Evolutionary conservation across 2,113 vertebrate genomes (phyloP).

Genomic region (Grallaria varia): DNA sequence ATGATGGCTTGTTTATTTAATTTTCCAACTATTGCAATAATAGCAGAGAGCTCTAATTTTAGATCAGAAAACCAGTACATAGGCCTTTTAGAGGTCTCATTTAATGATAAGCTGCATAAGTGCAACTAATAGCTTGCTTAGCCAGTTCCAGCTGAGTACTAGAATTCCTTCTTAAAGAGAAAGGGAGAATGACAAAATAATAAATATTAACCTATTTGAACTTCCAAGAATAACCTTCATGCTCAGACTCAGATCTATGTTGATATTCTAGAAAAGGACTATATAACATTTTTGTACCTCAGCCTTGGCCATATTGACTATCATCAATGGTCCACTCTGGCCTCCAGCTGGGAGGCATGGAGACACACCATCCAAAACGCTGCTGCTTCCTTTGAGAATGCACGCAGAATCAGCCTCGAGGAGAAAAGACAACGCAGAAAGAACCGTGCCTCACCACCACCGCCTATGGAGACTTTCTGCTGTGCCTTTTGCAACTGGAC

Average conservation of each 20-base stretch:
- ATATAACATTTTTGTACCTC: not conserved
- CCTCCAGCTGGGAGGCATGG: too few relatives aligned
- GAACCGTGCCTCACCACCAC: too few relatives aligned
- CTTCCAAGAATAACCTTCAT: not conserved
- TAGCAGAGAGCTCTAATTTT: conserved; percentile 54
- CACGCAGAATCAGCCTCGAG: too few relatives aligned
- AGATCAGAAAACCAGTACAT: not conserved
- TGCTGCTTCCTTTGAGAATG: too few relatives aligned
- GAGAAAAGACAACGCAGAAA: too few relatives aligned
- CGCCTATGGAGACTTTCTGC: too few relatives aligned
- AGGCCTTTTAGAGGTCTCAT: not conserved
- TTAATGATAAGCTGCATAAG: not conserved
- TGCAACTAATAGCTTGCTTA: not conserved
- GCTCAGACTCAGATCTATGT: not conserved
- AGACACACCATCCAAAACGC: too few relatives aligned
- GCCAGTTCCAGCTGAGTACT: not conserved
- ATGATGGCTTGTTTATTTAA: conserved; percentile 63
- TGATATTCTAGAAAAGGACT: not conserved
- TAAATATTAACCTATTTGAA: not conserved
- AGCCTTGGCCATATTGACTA: too few relatives aligned
- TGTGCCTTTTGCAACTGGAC: too few relatives aligned
- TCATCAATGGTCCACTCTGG: too few relatives aligned
- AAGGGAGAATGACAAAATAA: not conserved
- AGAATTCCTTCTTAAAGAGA: not conserved
- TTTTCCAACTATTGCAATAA: conserved; percentile 51